Evolutionary conservation across 2,797 vertebrate genomes (phyloP), one percentile per base, ranked within the genome.

Genomic region (Brachyrhaphis roseni): DNA sequence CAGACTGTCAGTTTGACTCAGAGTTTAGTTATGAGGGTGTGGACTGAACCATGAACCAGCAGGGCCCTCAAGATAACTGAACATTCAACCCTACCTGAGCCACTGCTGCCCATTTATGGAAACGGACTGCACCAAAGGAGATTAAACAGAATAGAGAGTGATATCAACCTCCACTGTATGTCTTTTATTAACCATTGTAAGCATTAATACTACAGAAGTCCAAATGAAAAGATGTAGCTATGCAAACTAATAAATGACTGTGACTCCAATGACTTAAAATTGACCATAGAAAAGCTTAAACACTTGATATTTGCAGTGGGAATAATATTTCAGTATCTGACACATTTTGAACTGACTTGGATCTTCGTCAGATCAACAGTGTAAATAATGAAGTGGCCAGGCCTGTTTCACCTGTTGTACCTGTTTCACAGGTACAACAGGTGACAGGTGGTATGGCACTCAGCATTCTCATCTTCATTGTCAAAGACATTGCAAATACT

Each of bases 11-110:
- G n/a, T 36, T 4, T 64, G 34, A 31, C 57, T 31, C 28, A 64
- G 59, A 34, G 62, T 64, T 64, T 64, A 64, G 31, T 64, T 8
- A 8, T 36, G 62, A 36, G 62, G 16, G 8, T 23, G 62, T 39
- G 62, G 62, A 64, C 31, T 64, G 62, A 64, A 36, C 62, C 62
- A 64, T 64, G 34, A 64, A 64, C 62, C 16, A 28, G 59, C 15
- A 64, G 1, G 7, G 7, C 59, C 31, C 15, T 18, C 6, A 20
- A 64, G 31, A 36, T 64, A 64, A 36, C 31, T 59, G 23, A 59
- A 59, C 28, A 16, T 64, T 36, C 31, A 62, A 18, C 6, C 13
- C 31, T 31, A 34, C 59, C 34, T 64, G 62, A 64, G 34, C 62
- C 31, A 64, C 16, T 36, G 34, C 18, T 34, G 62, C 16, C 16